phyloP scores from a whole-genome alignment of 2,797 vertebrate species.

The Scleropages formosus region DNA sequence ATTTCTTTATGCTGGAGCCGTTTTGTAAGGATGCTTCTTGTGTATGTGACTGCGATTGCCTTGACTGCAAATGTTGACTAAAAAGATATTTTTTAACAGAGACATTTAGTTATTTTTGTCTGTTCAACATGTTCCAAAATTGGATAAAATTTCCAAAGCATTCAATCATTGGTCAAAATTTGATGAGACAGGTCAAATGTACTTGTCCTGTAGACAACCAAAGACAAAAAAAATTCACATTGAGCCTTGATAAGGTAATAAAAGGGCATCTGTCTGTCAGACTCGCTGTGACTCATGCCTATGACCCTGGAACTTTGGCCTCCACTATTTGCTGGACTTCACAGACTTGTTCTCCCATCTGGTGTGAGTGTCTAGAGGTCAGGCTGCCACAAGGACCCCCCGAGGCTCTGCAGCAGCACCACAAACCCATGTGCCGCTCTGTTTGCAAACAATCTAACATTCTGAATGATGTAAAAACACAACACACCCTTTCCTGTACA shows the following conservation, averaged over 20 bases:
- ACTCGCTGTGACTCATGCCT: slow-evolving; percentile 9
- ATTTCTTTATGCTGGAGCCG: no score
- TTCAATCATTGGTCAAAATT: no score
- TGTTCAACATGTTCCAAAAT: no score
- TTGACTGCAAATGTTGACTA: no score
- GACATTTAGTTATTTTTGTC: no score
- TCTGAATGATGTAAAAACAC: not conserved
- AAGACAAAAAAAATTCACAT: not conserved
- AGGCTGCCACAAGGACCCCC: not conserved
- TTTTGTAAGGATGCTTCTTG: no score
- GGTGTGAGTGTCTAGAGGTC: not conserved
- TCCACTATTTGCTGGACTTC: not conserved
- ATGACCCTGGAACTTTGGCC: not conserved
- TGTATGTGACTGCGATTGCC: no score
- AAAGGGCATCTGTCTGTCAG: not conserved
- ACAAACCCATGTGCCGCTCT: not conserved
- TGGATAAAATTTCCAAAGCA: no score
- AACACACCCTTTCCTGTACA: not conserved
- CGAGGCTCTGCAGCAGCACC: not conserved
- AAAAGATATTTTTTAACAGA: no score
- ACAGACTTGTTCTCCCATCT: no score
- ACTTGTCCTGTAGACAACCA: not conserved
- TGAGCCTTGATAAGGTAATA: not conserved
- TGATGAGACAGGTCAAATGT: not conserved
- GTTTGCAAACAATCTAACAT: not conserved